Conservation (phyloP, 2,113 vertebrate genomes). For the Pteruthius melanotis region DNA sequence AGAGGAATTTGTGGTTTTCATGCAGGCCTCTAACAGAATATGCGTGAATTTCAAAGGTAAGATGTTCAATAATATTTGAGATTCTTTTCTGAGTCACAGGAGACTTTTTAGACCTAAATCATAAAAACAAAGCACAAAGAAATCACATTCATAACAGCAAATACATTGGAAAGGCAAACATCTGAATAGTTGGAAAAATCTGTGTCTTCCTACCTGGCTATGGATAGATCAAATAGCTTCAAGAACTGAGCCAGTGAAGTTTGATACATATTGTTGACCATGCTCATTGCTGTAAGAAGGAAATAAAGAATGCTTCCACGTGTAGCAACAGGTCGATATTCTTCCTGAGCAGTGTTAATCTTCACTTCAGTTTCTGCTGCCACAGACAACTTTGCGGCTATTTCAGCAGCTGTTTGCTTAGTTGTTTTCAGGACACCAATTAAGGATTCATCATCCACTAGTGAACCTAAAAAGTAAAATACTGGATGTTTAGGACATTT, state of each 20-base stretch:
- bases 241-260: conserved; percentile 79
- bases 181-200: neutral
- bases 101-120: conserved; percentile 74
- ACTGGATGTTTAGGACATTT: neutral
- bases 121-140: neutral
- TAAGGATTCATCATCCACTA: conserved; percentile 80
- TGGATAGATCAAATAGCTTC: conserved; percentile 78
- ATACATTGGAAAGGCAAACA: neutral
- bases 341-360: conserved; percentile 76
- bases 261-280: conserved; percentile 82
- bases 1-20: conserved; percentile 80
- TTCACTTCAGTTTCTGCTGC: conserved; percentile 77
- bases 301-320: conserved; percentile 81
- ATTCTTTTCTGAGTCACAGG: conserved; percentile 76
- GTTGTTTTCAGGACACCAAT: conserved; percentile 76
- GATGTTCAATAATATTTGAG: conserved; percentile 74
- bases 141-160: neutral
- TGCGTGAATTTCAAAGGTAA: conserved; percentile 69
- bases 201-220: conserved; percentile 64
- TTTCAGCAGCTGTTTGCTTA: conserved; percentile 76
- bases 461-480: conserved; percentile 65
- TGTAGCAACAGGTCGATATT: conserved; percentile 77
- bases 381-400: conserved; percentile 76
- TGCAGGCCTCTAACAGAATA: conserved; percentile 78
- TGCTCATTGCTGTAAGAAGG: conserved; percentile 80